These are phyloP conservation scores for Baryphthengus martii DNA, from an alignment of 2,113 vertebrate genomes.

Conservation along the genomic window DNA sequence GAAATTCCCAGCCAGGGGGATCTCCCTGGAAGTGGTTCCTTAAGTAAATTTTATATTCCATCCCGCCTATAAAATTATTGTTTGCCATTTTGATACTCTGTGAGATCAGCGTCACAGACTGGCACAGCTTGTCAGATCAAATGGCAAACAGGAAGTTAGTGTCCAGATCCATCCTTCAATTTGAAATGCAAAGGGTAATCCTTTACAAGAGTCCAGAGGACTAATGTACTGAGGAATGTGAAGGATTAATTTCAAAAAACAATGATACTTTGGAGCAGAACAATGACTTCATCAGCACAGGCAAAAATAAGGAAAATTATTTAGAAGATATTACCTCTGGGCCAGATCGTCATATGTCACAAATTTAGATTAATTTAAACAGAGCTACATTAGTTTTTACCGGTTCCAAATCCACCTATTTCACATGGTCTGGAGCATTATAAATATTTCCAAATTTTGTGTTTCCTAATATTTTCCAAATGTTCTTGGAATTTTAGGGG, in stretches of 20 bases:
- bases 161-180: neutral
- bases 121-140: neutral
- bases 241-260: neutral
- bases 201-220: neutral
- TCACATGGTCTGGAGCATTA: neutral
- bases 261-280: neutral
- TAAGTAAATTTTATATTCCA: neutral
- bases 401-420: neutral
- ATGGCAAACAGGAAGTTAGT: neutral
- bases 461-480: conserved; percentile 48
- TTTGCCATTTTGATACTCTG: neutral
- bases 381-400: neutral
- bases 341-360: neutral
- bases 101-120: neutral
- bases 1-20: neutral
- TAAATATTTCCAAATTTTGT: conserved; percentile 17
- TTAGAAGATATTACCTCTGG: neutral
- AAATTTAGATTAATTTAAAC: conserved; percentile 14
- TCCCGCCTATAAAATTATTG: neutral
- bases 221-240: neutral
- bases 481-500: conserved; percentile 8
- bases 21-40: neutral
- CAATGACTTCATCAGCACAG: neutral
- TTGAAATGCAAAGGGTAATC: neutral
- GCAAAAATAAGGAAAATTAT: neutral